Conservation (phyloP, 2,797 vertebrate species). For the Fistularia tabacaria region DNA sequence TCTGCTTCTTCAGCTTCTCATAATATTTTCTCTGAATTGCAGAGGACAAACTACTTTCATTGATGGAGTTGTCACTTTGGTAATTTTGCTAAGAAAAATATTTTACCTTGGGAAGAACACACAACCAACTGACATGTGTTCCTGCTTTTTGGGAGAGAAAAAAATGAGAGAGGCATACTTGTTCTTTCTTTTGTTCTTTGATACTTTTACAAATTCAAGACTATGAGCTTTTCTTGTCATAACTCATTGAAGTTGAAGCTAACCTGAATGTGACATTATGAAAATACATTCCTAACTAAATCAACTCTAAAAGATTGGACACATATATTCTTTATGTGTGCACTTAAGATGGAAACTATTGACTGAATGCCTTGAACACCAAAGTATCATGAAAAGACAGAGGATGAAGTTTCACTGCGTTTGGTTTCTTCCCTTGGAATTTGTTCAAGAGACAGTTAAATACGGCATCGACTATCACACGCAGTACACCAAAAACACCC, state of each 20-base stretch:
- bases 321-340: slow-evolving; percentile 52
- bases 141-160: slow-evolving; percentile 59
- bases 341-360: slow-evolving; percentile 59
- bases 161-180: slow-evolving; percentile 64
- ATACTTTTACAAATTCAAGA: slow-evolving; percentile 74
- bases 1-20: slow-evolving; percentile 72
- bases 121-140: slow-evolving; percentile 73
- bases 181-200: slow-evolving; percentile 75
- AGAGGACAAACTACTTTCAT: slow-evolving; percentile 80
- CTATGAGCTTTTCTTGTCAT: slow-evolving; percentile 73
- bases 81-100: slow-evolving; percentile 78
- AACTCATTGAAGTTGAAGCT: slow-evolving; percentile 69
- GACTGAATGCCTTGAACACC: slow-evolving; percentile 29
- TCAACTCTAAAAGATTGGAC: slow-evolving; percentile 63
- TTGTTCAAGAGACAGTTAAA: slow-evolving; percentile 40
- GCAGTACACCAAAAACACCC: slow-evolving; percentile 1
- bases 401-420: slow-evolving; percentile 24
- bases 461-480: slow-evolving; percentile 8
- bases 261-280: slow-evolving; percentile 70
- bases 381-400: slow-evolving; percentile 34
- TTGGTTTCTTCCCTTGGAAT: slow-evolving; percentile 29
- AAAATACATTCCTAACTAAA: slow-evolving; percentile 66
- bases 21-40: slow-evolving; percentile 81
- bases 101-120: slow-evolving; percentile 77
- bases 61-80: slow-evolving; percentile 80